A percentile compares a stretch with the other conserved stretches of the same genome.
phyloP scores from a whole-genome alignment of 2,797 vertebrate species.

The Cyprinella venusta region DNA sequence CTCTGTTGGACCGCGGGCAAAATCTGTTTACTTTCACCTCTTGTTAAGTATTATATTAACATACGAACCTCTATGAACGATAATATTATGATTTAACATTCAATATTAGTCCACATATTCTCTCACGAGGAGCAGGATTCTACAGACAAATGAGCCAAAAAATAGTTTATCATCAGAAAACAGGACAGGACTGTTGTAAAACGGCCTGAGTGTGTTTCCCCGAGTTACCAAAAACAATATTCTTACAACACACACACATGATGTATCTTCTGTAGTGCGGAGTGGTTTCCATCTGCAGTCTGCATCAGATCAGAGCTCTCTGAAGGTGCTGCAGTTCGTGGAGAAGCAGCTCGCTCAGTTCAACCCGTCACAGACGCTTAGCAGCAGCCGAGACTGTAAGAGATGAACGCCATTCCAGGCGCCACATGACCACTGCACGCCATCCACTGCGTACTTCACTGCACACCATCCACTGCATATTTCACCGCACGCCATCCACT shows the following conservation, averaged over 20 bases:
- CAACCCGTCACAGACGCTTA: constrained; percentile 88
- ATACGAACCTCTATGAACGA: neutral
- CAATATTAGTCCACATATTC: neutral
- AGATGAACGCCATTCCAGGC: constrained; percentile 24
- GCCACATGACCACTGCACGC: neutral
- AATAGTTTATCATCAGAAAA: neutral
- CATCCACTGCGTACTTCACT: too few species aligned
- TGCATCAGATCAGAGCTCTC: constrained; percentile 90
- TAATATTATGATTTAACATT: neutral
- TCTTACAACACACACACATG: constrained; percentile 26
- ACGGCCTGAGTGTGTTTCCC: neutral
- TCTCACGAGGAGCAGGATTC: neutral
- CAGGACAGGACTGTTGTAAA: neutral
- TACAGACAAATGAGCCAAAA: neutral
- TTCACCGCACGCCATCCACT: too few species aligned
- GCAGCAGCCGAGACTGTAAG: constrained; percentile 88
- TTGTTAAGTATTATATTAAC: neutral
- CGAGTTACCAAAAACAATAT: neutral
- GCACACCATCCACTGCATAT: neutral
- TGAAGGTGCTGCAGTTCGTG: constrained; percentile 96
- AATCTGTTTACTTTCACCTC: neutral
- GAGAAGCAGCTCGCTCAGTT: constrained; percentile 97
- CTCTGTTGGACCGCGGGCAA: neutral
- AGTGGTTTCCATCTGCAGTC: constrained; percentile 89
- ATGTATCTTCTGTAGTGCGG: constrained; percentile 80